Base-by-base conservation (phyloP, 2,113 vertebrate species). In the Corydoras sp. region DNA sequence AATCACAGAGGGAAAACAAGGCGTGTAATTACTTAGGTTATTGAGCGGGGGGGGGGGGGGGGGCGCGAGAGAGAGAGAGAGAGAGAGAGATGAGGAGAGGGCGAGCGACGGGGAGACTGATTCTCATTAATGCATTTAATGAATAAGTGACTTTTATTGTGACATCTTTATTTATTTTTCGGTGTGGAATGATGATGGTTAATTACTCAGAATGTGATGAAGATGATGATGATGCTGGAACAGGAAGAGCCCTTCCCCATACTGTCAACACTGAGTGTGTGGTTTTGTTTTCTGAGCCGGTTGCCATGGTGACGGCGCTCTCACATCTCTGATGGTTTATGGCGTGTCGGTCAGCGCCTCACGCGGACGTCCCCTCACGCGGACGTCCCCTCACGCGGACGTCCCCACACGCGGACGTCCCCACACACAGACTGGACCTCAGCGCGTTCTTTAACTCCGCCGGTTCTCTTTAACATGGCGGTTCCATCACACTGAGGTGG, bases 1-100 rank as follows among this genome's bases (percentile, higher is more conserved):
- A 90, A 90, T 90, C 89, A 90, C 88, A 87, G 82, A 85, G 88
- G 88, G 89, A 90, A 85, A 83, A 83, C 83, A 84, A 87, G 85
- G 75, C 82, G 79, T 91, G 88, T 90, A 89, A 88, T 91, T 89
- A 89, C 89, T 89, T 88, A 89, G 88, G 89, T 88, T 91, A 89
- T 53, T 53, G 51, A 53, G 51, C 51, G 51, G 51, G 51, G 3
- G 51, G 2, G 51, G 10, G 9, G 10, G 51, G 10, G 51, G 12
- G 51, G 10, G 51, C 3, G 12, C 3, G 51, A 53, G 3, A 53
- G 51, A 53, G 51, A 53, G 51, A 53, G 51, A 53, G 51, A 53
- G 9, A 53, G 51, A 53, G 51, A 11, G 9, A 53, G 5, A 9
- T 50, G 49, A n/a, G 9, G 9, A 53, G 51, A 53, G 51, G 2